Base-by-base conservation (phyloP, 2,797 vertebrate genomes). In the Galaxias olidus region DNA sequence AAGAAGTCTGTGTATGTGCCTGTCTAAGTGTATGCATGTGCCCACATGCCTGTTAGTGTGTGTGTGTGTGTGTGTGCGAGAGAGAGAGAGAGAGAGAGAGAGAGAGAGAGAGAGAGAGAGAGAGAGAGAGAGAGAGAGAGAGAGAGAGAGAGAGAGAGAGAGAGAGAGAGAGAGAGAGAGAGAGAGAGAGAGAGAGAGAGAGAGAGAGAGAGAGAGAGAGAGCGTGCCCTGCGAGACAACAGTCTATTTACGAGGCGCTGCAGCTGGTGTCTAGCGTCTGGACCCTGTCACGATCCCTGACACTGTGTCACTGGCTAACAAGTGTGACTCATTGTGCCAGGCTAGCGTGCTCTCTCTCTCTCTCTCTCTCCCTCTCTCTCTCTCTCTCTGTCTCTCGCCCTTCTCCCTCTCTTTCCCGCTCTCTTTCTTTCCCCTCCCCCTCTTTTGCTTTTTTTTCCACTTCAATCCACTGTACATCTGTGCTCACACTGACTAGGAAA, bases 231-330 rank as follows among this genome's bases (percentile, higher is more conserved):
- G 83, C 63, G 81, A 89, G 89, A 92, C 90, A 91, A 88, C 89
- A 88, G 89, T 91, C 89, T 90, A 89, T 91, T 92, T 91, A 91
- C 84, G 80, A 91, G 89, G 86, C 78, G 68, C 82, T 91, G 90
- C 91, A 91, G 91, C 91, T 92, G 91, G 89, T 91, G 89, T 92
- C 89, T 89, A 89, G 90, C 84, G 85, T 92, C 91, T 92, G 90
- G 90, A 89, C 89, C 87, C 89, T 90, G 89, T 91, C 90, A 91
- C 84, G 83, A 90, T 91, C 85, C 84, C 81, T 91, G 86, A 92
- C 90, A 90, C 90, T 87, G 88, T 76, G 77, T 88, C 90, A 90
- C 89, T 89, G 86, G 86, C 89, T 89, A 91, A 91, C 87, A 90
- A 91, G 90, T 89, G 88, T 86, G 79, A 86, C 86, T 89, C 85